Evolutionary conservation across 2,888 invertebrate species (phyloP).

Genomic region (Leptothorax acervorum): DNA sequence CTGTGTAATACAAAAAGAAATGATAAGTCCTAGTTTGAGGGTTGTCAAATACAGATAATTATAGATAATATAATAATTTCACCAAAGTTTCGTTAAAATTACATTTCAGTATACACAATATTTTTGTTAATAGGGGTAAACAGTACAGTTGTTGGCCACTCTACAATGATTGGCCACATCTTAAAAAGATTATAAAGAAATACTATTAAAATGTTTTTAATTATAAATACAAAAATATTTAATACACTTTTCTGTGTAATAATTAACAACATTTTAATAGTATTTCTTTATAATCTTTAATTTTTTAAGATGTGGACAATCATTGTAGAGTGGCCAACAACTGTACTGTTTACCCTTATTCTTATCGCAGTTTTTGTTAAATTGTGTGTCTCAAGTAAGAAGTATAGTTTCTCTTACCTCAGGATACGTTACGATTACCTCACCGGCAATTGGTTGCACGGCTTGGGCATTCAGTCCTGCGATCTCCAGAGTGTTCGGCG

Average conservation of each 20-base stretch:
- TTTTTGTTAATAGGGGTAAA: background rate
- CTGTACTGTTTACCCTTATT: background rate
- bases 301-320: no score
- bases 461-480: conserved; percentile 11
- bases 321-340: no score
- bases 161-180: no score
- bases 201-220: no score
- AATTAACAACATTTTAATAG: no score
- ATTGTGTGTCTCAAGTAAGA: background rate
- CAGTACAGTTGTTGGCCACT: no score
- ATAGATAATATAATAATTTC: background rate
- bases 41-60: background rate
- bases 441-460: background rate
- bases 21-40: background rate
- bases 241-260: no score
- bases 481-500: conserved; percentile 6
- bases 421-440: background rate
- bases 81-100: background rate
- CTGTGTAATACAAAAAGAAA: background rate
- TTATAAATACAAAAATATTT: no score
- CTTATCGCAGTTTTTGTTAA: background rate
- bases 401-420: conserved; percentile 2
- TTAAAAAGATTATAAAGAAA: no score
- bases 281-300: no score
- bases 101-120: background rate